Evolutionary conservation across 2,888 invertebrate species (phyloP), one percentile per base, ranked within the genome.

Genomic region (Melipona beecheii): DNA sequence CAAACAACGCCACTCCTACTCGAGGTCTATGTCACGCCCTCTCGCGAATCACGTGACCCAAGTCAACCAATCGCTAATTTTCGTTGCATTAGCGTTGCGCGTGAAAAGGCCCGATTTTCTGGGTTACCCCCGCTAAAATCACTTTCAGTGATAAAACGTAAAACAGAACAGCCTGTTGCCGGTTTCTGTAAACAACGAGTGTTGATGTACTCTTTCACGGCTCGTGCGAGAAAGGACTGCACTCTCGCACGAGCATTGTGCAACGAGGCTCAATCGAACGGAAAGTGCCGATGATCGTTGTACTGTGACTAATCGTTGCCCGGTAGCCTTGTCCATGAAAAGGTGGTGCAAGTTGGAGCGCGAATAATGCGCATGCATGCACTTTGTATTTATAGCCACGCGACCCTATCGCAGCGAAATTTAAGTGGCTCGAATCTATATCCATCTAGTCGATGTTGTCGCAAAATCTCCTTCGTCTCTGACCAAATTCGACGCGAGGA

Each of bases 241-340:
- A 36, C 78, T 73, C 73, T 31, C 31, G 3, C 2, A 27, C n/a
- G n/a, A n/a, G 56, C 56, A 76, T 84, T 73, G 84, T 73, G 68
- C 75, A 84, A 84, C 49, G 79, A 17, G 73, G 60, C 50, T 54
- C 75, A 58, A 70, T 76, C 73, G 83, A 84, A 83, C 69, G 84
- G 84, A 84, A 84, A 73, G 60, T 62, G 36, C 65, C 69, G 69
- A 84, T 84, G 84, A 76, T 76, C 84, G 73, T 27, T 72, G 71
- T 79, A 76, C 79, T 50, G 84, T 84, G 62, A 84, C 50, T 84
- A 84, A 84, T 84, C 75, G 70, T 72, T 70, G 56, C 56, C 65
- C 43, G 75, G 62, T 84, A 84, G 84, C 84, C 84, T 84, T 84
- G 84, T 84, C 83, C 84, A 84, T 84, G 84, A 84, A 84, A 84